Evolutionary conservation across 2,888 invertebrate species (phyloP).

Genomic region (Pachydiplax longipennis): DNA sequence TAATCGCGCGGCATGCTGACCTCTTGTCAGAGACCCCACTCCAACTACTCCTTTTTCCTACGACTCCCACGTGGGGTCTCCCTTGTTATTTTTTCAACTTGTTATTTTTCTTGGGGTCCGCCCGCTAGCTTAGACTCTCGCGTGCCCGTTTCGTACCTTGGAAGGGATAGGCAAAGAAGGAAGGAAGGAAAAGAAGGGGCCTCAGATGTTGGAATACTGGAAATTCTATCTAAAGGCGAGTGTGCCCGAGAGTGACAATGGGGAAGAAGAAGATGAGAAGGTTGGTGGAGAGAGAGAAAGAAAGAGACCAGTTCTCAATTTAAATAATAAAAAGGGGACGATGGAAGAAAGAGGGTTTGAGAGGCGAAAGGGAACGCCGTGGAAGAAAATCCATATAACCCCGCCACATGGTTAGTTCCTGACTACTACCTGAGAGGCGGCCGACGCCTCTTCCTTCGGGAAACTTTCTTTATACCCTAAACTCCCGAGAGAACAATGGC

Average conservation of each 20-base stretch:
- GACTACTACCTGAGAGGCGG: background rate
- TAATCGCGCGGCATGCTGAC: conserved; percentile 14
- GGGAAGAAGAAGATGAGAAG: background rate
- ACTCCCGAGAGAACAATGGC: background rate
- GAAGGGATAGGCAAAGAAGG: background rate
- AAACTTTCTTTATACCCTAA: background rate
- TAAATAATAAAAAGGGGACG: background rate
- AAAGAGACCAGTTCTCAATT: background rate
- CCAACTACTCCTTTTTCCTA: background rate
- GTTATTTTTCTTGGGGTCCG: background rate
- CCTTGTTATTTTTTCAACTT: background rate
- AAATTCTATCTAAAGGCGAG: background rate
- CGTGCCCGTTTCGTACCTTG: background rate
- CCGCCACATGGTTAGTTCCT: background rate
- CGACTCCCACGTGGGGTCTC: background rate
- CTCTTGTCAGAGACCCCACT: background rate
- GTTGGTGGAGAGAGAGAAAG: background rate
- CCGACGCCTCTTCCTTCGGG: background rate
- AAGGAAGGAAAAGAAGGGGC: background rate
- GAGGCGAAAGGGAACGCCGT: background rate
- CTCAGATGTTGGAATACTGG: background rate
- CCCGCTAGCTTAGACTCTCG: background rate
- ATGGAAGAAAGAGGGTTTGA: background rate
- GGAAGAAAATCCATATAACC: background rate
- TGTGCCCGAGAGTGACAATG: background rate